Conservation (phyloP, 1,140 invertebrate species). For the Drosophila pruinosa region DNA sequence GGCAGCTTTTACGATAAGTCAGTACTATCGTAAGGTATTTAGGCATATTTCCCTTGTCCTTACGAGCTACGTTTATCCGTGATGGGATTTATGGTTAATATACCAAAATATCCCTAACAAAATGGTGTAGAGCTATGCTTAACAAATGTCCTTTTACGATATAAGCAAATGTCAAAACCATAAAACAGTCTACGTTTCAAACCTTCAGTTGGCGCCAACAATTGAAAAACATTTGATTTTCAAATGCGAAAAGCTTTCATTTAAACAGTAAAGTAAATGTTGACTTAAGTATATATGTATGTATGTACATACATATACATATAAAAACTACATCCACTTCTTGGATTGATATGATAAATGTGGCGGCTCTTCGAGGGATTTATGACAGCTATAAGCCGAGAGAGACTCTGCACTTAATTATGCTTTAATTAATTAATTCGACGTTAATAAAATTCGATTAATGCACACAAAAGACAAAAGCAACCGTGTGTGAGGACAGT, state of each 20-base stretch:
- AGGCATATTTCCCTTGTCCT: background rate
- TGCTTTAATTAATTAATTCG: background rate
- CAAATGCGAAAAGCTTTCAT: background rate
- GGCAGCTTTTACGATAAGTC: background rate
- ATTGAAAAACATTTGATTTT: background rate
- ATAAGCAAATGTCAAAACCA: background rate
- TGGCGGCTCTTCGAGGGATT: background rate
- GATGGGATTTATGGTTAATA: background rate
- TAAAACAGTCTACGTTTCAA: background rate
- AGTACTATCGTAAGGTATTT: background rate
- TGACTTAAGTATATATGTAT: no score
- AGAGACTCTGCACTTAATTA: background rate
- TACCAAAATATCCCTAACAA: background rate
- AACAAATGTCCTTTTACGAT: background rate
- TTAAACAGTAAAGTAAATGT: no score
- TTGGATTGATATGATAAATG: background rate
- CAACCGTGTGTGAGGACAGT: no score
- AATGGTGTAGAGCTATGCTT: background rate
- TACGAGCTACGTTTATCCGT: constrained; percentile 1
- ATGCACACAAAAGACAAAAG: background rate
- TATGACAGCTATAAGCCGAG: background rate
- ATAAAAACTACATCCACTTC: no score
- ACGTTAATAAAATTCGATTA: background rate
- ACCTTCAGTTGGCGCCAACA: background rate
- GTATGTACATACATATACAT: no score